These are phyloP conservation scores for Leptinotarsa peninsularis DNA, from an alignment of 2,888 invertebrate genomes.

Conservation along the genomic window DNA sequence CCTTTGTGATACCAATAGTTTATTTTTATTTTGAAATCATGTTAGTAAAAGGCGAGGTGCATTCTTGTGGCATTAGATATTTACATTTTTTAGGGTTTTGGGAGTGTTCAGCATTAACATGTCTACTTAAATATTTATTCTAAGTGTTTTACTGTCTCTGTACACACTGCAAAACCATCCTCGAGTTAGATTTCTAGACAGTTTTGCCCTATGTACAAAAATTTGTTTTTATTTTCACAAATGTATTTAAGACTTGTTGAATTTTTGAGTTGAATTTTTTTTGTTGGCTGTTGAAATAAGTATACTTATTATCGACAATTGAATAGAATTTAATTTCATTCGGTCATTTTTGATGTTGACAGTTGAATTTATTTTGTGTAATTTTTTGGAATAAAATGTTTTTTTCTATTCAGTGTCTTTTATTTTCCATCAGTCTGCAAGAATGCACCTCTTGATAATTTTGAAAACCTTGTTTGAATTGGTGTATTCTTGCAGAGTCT, in stretches of 20 bases:
- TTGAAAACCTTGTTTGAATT: conserved; percentile 39
- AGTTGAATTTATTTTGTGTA: conserved; percentile 35
- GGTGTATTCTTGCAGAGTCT: conserved; percentile 82
- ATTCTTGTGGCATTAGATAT: conserved; percentile 53
- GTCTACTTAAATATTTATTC: conserved; percentile 26
- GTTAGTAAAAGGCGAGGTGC: conserved; percentile 49
- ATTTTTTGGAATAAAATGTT: conserved; percentile 38
- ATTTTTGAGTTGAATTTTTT: conserved; percentile 36
- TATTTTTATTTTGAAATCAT: conserved; percentile 18
- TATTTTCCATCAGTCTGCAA: conserved; percentile 61
- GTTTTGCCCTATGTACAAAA: conserved; percentile 55
- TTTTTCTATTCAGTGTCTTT: conserved; percentile 46
- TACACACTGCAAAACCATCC: conserved; percentile 53
- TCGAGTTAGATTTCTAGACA: conserved; percentile 27
- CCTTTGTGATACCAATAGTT: conserved; percentile 27
- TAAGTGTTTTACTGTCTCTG: conserved; percentile 49
- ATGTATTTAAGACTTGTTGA: conserved; percentile 41
- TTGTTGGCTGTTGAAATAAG: conserved; percentile 45
- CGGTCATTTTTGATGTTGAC: conserved; percentile 31
- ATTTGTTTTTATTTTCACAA: conserved; percentile 27
- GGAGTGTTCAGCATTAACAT: conserved; percentile 22
- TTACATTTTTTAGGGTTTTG: conserved; percentile 32
- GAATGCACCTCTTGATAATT: conserved; percentile 59
- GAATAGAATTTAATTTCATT: conserved; percentile 33
- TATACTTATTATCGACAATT: conserved; percentile 51